Conservation (phyloP, 2,797 vertebrate species). For the Ceyx erithaca region DNA sequence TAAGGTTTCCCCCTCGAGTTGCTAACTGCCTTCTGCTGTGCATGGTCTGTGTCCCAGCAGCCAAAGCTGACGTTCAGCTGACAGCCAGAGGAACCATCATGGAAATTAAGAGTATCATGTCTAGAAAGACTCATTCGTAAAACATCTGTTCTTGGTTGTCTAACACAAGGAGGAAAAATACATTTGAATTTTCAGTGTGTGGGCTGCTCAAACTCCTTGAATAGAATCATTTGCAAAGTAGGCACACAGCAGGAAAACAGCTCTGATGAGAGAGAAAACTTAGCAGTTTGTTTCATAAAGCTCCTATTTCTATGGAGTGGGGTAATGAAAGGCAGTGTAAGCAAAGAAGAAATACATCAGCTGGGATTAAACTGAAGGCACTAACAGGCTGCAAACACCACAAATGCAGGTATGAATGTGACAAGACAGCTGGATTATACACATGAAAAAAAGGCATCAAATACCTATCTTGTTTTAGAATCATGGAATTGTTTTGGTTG, state of each 20-base stretch:
- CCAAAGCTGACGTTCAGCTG: neutral
- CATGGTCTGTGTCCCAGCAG: neutral
- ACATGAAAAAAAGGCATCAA: accelerated
- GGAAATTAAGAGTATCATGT: neutral
- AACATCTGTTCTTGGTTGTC: constrained; percentile 30
- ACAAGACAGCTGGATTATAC: neutral
- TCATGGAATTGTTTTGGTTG: neutral
- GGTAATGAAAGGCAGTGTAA: neutral
- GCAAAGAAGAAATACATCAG: neutral
- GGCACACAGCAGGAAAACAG: neutral
- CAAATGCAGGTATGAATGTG: neutral
- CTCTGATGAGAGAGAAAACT: neutral
- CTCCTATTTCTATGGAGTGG: neutral
- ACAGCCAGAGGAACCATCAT: neutral
- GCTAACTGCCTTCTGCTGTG: neutral
- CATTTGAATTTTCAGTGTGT: neutral
- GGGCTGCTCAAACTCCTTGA: neutral
- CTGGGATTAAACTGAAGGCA: neutral
- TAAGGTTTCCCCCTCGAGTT: neutral
- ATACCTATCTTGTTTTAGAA: neutral
- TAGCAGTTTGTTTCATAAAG: neutral
- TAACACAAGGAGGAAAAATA: neutral
- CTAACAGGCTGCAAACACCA: neutral
- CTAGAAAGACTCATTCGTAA: neutral
- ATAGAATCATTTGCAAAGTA: neutral